These are phyloP conservation scores for Yoshiicerus persimilis DNA, from an alignment of 1,140 invertebrate genomes.

Conservation along the genomic window DNA sequence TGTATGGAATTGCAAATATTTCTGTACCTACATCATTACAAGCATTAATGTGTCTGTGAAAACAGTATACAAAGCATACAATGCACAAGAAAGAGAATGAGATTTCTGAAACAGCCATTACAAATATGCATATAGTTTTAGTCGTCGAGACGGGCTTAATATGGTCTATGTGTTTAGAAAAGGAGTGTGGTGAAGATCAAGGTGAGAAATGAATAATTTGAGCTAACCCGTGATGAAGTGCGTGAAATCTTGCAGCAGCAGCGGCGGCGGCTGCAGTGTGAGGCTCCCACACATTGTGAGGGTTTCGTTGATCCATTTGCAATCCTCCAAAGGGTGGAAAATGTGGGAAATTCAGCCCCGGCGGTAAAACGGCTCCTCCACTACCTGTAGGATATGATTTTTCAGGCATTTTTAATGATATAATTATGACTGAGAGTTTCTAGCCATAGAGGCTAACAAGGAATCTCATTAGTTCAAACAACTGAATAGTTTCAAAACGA, in stretches of 20 bases:
- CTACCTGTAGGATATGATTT: constrained; percentile 46
- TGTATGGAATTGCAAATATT: too few species aligned
- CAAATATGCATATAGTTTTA: too few species aligned
- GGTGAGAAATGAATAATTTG: background rate
- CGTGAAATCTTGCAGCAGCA: constrained; percentile 46
- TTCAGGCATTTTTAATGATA: constrained; percentile 44
- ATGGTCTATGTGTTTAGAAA: too few species aligned
- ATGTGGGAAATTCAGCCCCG: constrained; percentile 43
- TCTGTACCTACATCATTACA: too few species aligned
- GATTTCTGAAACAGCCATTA: too few species aligned
- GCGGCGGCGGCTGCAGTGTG: constrained; percentile 45
- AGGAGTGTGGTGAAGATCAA: background rate
- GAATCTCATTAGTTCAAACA: background rate
- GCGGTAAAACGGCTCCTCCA: constrained; percentile 39
- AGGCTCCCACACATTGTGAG: constrained; percentile 42
- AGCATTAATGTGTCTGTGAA: too few species aligned
- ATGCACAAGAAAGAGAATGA: too few species aligned
- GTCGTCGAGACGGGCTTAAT: too few species aligned
- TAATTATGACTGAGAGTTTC: background rate
- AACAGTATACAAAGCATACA: too few species aligned
- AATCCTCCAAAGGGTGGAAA: constrained; percentile 44
- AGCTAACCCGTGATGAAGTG: constrained; percentile 48
- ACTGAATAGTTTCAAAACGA: background rate
- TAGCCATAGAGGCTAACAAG: background rate
- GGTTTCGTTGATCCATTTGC: constrained; percentile 39